Conservation (phyloP, 2,888 invertebrate species). For the Hirtodrosophila alboralis region DNA sequence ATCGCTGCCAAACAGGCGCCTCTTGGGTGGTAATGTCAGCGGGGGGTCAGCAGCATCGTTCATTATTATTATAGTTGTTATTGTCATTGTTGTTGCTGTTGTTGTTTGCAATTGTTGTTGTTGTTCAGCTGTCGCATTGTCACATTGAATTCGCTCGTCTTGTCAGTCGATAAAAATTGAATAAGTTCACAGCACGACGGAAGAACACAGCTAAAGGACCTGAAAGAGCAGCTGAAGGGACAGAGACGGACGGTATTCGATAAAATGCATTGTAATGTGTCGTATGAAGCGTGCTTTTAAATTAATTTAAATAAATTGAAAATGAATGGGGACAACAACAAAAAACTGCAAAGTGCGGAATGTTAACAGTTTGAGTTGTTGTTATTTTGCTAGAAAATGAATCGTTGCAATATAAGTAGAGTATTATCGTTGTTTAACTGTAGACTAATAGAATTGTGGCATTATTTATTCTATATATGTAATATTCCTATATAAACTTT, state of each 20-base stretch:
- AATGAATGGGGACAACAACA: no score
- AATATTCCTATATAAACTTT: no score
- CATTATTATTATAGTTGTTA: slow-evolving; percentile 32
- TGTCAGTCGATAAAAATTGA: slow-evolving; percentile 65
- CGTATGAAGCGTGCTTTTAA: slow-evolving; percentile 47
- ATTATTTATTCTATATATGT: no score
- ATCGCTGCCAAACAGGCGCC: slow-evolving; percentile 17
- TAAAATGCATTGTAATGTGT: slow-evolving; percentile 50
- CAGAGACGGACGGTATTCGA: slow-evolving; percentile 33
- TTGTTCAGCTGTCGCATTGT: slow-evolving; percentile 53
- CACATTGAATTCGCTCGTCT: slow-evolving; percentile 61
- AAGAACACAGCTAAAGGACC: slow-evolving; percentile 10
- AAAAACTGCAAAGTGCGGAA: slow-evolving; percentile 16
- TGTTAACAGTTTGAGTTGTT: slow-evolving; percentile 20
- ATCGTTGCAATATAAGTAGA: not conserved
- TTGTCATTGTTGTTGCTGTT: slow-evolving; percentile 12
- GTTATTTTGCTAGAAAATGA: slow-evolving; percentile 8
- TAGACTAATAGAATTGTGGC: no score
- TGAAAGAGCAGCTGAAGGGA: not conserved
- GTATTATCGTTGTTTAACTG: no score
- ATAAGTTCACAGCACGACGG: slow-evolving; percentile 56
- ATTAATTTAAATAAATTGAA: slow-evolving; percentile 71
- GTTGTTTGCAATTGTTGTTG: slow-evolving; percentile 19
- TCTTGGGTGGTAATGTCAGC: slow-evolving; percentile 3
- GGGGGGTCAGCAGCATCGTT: slow-evolving; percentile 18